Evolutionary conservation across 2,113 vertebrate species (phyloP).

Genomic region (Atrichornis clamosus): DNA sequence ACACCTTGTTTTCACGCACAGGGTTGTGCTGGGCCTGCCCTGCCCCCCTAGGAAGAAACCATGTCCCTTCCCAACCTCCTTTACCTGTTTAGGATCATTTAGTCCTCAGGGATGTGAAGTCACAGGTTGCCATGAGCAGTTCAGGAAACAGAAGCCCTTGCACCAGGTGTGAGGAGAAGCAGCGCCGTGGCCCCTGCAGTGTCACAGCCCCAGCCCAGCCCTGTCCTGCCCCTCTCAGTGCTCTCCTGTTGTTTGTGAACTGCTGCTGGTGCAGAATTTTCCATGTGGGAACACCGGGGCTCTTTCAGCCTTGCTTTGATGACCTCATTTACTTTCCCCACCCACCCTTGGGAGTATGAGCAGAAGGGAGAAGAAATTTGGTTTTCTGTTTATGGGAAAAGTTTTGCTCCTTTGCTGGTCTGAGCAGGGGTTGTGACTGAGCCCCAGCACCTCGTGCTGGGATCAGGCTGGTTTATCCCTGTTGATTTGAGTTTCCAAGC

Average conservation of each 20-base stretch:
- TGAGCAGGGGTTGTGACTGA: not conserved
- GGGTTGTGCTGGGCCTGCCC: not conserved
- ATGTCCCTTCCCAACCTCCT: not conserved
- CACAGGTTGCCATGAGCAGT: fast-evolving
- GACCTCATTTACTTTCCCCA: not conserved
- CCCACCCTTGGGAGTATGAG: not conserved
- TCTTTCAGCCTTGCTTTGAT: not conserved
- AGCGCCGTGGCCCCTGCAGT: fast-evolving
- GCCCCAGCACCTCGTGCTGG: not conserved
- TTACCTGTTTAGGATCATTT: fast-evolving
- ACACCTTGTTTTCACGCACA: fast-evolving
- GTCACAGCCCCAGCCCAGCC: not conserved
- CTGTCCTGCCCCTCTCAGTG: not conserved
- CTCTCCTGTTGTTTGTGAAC: not conserved
- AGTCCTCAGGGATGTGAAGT: not conserved
- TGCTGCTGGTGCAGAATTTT: not conserved
- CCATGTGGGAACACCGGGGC: not conserved
- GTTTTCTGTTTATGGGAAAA: not conserved
- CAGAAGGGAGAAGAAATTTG: not conserved
- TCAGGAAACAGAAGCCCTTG: not conserved
- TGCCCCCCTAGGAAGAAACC: too few relatives aligned
- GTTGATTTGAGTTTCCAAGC: not conserved
- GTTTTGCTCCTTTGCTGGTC: not conserved
- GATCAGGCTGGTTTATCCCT: fast-evolving
- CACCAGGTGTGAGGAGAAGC: not conserved